Evolutionary conservation across 2,888 invertebrate species (phyloP).

Genomic region (Pyrocoelia pectoralis): DNA sequence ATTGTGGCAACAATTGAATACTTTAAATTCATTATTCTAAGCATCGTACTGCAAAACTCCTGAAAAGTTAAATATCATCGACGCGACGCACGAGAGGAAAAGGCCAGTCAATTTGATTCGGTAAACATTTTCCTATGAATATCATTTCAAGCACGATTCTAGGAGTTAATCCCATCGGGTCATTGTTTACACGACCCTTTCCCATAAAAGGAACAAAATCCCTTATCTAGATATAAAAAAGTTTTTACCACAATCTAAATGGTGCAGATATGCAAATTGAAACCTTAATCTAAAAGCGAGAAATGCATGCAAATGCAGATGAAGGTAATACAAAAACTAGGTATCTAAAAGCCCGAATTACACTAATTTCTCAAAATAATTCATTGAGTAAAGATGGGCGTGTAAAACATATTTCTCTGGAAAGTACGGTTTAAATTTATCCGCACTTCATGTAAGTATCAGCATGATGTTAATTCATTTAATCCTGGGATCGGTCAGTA

Average conservation of each 20-base stretch:
- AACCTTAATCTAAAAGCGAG: not conserved
- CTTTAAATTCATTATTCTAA: too few relatives aligned
- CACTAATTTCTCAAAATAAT: constrained; percentile 1
- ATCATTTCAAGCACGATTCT: not conserved
- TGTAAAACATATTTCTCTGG: constrained; percentile 22
- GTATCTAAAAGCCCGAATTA: not conserved
- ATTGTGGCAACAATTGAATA: too few relatives aligned
- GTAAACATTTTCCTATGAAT: too few relatives aligned
- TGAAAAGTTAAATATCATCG: too few relatives aligned
- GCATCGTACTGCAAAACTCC: too few relatives aligned
- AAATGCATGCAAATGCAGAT: too few relatives aligned
- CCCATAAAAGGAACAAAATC: not conserved
- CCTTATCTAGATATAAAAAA: too few relatives aligned
- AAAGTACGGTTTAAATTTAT: constrained; percentile 30
- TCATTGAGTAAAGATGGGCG: constrained; percentile 6
- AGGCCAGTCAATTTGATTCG: too few relatives aligned
- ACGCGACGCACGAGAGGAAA: too few relatives aligned
- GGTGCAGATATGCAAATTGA: not conserved
- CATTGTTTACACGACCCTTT: constrained; percentile 1
- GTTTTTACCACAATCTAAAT: not conserved
- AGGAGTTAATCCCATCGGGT: not conserved
- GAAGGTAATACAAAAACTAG: not conserved
- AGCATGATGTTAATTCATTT: constrained; percentile 58
- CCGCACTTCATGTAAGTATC: constrained; percentile 40
- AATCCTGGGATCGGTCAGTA: constrained; percentile 55